Evolutionary conservation across 2,888 invertebrate genomes (phyloP), one percentile per base, ranked within the genome.

Genomic region (Julus scandinavius): DNA sequence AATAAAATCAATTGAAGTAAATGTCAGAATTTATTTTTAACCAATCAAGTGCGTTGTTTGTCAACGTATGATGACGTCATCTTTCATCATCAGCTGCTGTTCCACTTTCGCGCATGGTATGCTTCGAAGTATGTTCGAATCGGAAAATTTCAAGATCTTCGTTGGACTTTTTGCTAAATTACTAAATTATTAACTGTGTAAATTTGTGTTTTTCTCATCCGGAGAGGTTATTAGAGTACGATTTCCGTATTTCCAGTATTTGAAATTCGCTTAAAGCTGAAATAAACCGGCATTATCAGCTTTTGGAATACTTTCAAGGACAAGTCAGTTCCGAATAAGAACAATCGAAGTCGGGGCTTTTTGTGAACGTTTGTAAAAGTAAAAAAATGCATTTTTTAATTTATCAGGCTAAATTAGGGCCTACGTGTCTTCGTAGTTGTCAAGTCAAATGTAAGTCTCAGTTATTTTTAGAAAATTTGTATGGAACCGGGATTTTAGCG

Each of bases 101-200:
- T 63, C 63, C 20, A 63, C n/a, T 63, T 20, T n/a, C n/a, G 63
- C 63, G n/a, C 63, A 63, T 63, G 63, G 63, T 7, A 63, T 29
- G 63, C 63, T 63, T n/a, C 20, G n/a, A 5, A 63, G 63, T 63
- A 63, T 63, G 63, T 63, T 63, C 63, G 63, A 63, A 20, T 63
- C 63, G n/a, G 63, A n/a, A 15, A 63, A 63, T 63, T 63, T 63
- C 63, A 63, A 63, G 63, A 63, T 63, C 6, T 63, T 63, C 63
- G 63, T 63, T 20, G 63, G 63, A n/a, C 63, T 63, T n/a, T 63
- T 63, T 20, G 63, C 63, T n/a, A 63, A 63, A 63, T 63, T 63
- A 20, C 7, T 63, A 63, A 20, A 63, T 63, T 63, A n/a, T 63
- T n/a, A 6, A 20, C n/a, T 7, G 63, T 63, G 1, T 63, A 63